These are phyloP conservation scores for Athetis lepigone DNA, from an alignment of 2,888 invertebrate species.

Conservation along the genomic window DNA sequence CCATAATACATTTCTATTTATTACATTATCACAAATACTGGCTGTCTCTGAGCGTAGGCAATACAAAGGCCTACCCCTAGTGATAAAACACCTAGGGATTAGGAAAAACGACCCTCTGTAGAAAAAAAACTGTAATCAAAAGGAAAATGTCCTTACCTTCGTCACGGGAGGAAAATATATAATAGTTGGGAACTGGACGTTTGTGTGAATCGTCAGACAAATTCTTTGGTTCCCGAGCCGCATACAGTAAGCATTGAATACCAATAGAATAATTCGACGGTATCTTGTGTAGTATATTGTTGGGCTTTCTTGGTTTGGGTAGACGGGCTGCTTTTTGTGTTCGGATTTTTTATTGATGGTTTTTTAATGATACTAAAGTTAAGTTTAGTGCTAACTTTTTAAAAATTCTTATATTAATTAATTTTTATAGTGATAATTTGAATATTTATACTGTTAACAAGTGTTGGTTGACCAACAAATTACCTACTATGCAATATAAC, in stretches of 20 bases:
- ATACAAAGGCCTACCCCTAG: slow-evolving; percentile 29
- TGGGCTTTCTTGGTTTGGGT: slow-evolving; percentile 12
- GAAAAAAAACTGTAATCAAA: slow-evolving; percentile 53
- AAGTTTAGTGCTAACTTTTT: too few species aligned
- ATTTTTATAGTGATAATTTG: too few species aligned
- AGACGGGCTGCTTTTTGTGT: slow-evolving; percentile 50
- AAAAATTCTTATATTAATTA: too few species aligned
- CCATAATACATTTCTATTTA: slow-evolving; percentile 36
- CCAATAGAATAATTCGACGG: slow-evolving; percentile 67
- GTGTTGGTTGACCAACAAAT: too few species aligned
- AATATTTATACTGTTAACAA: too few species aligned
- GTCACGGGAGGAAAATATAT: slow-evolving; percentile 41
- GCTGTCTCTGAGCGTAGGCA: slow-evolving; percentile 28
- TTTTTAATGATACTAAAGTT: too few species aligned
- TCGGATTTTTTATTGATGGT: too few species aligned
- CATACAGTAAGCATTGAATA: slow-evolving; percentile 55
- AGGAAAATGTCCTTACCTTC: slow-evolving; percentile 54
- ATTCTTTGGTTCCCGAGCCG: slow-evolving; percentile 40
- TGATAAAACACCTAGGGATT: slow-evolving; percentile 54
- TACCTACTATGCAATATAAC: too few species aligned
- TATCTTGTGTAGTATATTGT: slow-evolving; percentile 64
- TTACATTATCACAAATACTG: slow-evolving; percentile 40
- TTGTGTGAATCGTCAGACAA: slow-evolving; percentile 43
- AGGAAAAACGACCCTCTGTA: slow-evolving; percentile 27
- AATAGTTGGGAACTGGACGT: slow-evolving; percentile 39